Conservation (phyloP, 2,797 vertebrate genomes). For the Cetoscarus ocellatus region DNA sequence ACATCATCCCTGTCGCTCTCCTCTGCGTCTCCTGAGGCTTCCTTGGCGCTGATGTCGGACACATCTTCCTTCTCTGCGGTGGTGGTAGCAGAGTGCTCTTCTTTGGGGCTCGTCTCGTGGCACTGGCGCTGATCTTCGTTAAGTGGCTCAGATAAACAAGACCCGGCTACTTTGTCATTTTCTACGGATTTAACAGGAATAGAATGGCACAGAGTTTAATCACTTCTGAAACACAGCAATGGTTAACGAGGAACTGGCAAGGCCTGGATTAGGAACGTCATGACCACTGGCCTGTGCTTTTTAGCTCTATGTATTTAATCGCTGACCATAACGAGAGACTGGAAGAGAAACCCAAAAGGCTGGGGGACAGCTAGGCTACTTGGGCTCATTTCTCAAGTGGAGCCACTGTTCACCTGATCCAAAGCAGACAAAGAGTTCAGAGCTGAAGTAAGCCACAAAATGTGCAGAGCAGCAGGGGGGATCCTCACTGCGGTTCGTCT, state of each 20-base stretch:
- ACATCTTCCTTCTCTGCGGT: slow-evolving; percentile 90
- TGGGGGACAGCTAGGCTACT: slow-evolving; percentile 67
- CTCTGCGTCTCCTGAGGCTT: slow-evolving; percentile 87
- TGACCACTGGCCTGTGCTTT: slow-evolving; percentile 80
- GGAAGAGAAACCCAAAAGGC: slow-evolving; percentile 85
- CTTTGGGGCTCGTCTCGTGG: slow-evolving; percentile 88
- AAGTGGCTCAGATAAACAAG: slow-evolving; percentile 98
- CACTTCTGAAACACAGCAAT: slow-evolving; percentile 98
- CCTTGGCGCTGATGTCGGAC: slow-evolving; percentile 84
- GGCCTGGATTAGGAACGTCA: slow-evolving; percentile 89
- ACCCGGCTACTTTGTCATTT: slow-evolving; percentile 99
- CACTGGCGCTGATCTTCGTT: slow-evolving; percentile 92
- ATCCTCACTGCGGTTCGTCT: slow-evolving; percentile 55
- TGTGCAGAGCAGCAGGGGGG: slow-evolving; percentile 74
- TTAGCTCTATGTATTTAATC: slow-evolving; percentile 90
- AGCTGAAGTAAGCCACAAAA: slow-evolving; percentile 81
- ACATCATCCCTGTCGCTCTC: slow-evolving; percentile 84
- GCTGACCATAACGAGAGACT: slow-evolving; percentile 86
- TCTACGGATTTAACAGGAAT: slow-evolving; percentile 99
- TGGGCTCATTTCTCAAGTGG: slow-evolving; percentile 61
- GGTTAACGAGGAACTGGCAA: slow-evolving; percentile 94
- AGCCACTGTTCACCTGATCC: slow-evolving; percentile 83
- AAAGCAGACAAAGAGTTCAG: slow-evolving; percentile 75
- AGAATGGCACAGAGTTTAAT: slow-evolving; percentile 99
- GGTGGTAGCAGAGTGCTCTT: slow-evolving; percentile 88